Base-by-base conservation (phyloP, 2,797 vertebrate genomes). In the Scomberomorus guttatus region DNA sequence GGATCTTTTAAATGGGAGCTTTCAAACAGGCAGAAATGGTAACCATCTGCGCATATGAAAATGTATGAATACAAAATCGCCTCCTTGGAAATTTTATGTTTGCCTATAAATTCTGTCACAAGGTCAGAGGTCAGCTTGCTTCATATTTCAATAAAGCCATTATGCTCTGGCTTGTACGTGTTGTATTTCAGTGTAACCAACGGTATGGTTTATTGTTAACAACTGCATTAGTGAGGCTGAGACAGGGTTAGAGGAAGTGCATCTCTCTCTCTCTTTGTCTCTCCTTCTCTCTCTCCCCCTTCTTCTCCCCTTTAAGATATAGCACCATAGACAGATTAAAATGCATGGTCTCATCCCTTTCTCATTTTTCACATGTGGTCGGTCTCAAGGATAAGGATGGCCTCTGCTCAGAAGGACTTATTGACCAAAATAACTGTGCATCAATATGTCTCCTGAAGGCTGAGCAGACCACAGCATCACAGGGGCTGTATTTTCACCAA, bases 371-470 rank as follows among this genome's bases (percentile, higher is more conserved):
- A 94, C 91, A 92, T 94, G 86, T 89, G 92, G 89, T 87, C 82
- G 81, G 83, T 93, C 87, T 93, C 93, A 94, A 93, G 94, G 93
- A 94, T 94, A 93, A 95, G 94, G 90, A 94, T 92, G 92, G 92
- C 84, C 90, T 94, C 90, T 91, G 84, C 93, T 94, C 88, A 94
- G 93, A 94, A 90, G 87, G 92, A 94, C 92, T 92, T 95, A 96
- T 95, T 96, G 95, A 96, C 94, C 90, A 94, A 95, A 95, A 96
- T 94, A 94, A 94, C 93, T 83, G 85, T 91, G 90, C 92, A 88
- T 95, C 93, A 95, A 95, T 95, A 94, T 87, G 90, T 93, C 93
- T 92, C 94, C 93, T 83, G 89, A 93, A 95, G 94, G 93, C 93
- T 92, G 87, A 90, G 91, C 84, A 81, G 87, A 81, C 89, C 85